Percentiles rank a stretch among this genome's conserved stretches.
Conservation (phyloP, 2,113 vertebrate genomes). For the Daphoenositta chrysoptera region DNA sequence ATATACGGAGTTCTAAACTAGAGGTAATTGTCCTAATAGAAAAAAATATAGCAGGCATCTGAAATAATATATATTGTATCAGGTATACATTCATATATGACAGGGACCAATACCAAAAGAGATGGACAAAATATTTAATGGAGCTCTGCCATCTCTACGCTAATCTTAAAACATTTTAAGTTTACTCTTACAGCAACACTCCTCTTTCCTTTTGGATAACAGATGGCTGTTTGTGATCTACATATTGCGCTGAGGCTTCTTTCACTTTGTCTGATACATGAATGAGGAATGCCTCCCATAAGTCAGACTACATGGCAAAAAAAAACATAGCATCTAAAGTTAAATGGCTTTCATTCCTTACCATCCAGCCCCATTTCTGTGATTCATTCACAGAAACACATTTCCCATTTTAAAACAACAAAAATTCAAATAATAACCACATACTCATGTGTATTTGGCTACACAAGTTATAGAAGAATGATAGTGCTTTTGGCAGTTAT, state of each 20-base stretch:
- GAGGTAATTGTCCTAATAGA: not conserved
- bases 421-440: not conserved
- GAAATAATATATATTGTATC: not conserved
- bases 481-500: not conserved
- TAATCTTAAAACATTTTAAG: not conserved
- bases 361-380: not conserved
- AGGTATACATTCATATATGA: not conserved
- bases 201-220: not conserved
- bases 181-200: not conserved
- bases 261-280: not conserved
- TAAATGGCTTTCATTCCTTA: not conserved
- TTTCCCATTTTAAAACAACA: not conserved
- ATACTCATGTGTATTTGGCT: not conserved
- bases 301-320: not conserved
- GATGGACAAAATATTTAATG: not conserved
- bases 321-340: not conserved
- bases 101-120: not conserved
- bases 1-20: not conserved
- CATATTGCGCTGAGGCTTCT: not conserved
- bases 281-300: not conserved
- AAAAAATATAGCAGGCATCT: not conserved
- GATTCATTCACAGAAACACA: slow-evolving; percentile 21
- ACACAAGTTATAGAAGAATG: not conserved
- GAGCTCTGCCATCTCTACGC: not conserved
- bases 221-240: slow-evolving; percentile 9